Evolutionary conservation across 2,888 invertebrate species (phyloP).

Genomic region (Rhopalosiphum nymphaeae): DNA sequence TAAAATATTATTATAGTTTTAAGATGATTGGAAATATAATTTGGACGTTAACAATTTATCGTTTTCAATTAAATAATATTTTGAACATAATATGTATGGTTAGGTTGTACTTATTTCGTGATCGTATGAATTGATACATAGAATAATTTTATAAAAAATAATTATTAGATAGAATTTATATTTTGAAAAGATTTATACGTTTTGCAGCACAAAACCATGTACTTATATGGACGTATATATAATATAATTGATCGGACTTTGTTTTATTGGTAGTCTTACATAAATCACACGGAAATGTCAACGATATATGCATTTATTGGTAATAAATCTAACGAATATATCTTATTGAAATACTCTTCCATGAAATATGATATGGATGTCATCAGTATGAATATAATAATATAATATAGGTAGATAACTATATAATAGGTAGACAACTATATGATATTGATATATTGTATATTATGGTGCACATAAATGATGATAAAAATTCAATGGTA

Average conservation of each 20-base stretch:
- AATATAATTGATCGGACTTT: conserved; percentile 46
- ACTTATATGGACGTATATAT: not conserved
- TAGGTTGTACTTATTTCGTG: not conserved
- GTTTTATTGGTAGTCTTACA: conserved; percentile 49
- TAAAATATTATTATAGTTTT: not conserved
- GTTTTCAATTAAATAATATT: not conserved
- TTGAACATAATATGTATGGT: not conserved
- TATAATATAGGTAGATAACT: not conserved
- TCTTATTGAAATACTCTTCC: conserved; percentile 43
- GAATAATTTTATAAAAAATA: conserved; percentile 1
- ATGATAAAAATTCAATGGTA: not conserved
- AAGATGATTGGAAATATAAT: not conserved
- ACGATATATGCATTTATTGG: conserved; percentile 36
- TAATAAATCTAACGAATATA: conserved; percentile 23
- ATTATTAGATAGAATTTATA: conserved; percentile 4
- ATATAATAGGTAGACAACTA: not conserved
- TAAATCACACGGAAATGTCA: conserved; percentile 46
- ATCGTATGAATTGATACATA: not conserved
- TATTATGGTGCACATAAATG: not conserved
- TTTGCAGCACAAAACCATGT: conserved; percentile 25
- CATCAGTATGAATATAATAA: not conserved
- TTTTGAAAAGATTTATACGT: conserved; percentile 44
- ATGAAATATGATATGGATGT: conserved; percentile 39
- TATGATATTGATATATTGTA: not conserved
- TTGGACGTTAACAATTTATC: not conserved